Conservation (phyloP, 2,797 vertebrate species). For the Galago senegalensis region DNA sequence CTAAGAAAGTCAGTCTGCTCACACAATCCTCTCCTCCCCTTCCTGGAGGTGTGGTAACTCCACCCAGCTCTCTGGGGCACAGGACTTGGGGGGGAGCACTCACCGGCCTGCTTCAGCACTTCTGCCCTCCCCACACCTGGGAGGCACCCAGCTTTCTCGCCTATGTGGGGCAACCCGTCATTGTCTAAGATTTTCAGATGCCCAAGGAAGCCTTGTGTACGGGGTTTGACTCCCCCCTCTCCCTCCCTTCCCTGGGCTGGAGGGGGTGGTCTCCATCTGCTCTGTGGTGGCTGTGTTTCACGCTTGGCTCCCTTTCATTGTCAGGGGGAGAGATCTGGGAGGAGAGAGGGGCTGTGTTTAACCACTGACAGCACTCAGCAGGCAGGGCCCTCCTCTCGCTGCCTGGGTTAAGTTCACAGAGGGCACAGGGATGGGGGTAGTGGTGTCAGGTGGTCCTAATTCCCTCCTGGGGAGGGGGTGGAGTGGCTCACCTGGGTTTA, state of each 20-base stretch:
- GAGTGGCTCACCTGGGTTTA: slow-evolving; percentile 24
- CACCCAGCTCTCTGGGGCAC: not conserved
- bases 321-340: not conserved
- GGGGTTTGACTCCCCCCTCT: not conserved
- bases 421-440: not conserved
- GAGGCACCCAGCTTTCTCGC: not conserved
- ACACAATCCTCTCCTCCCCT: not conserved
- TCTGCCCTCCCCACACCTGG: not conserved
- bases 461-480: not conserved
- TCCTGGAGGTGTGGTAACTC: not conserved
- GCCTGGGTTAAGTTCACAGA: not conserved
- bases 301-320: not conserved
- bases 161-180: not conserved
- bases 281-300: not conserved
- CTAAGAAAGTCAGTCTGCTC: not conserved
- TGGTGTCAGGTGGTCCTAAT: not conserved
- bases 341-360: slow-evolving; percentile 4
- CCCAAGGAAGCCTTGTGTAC: slow-evolving; percentile 2
- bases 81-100: not conserved
- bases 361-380: not conserved
- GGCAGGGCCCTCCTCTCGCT: not conserved
- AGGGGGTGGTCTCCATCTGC: slow-evolving; percentile 81
- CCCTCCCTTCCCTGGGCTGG: not conserved
- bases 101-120: slow-evolving; percentile 19
- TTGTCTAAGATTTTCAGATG: slow-evolving; percentile 37